phyloP scores from a whole-genome alignment of 1,140 invertebrate species.

The Drosophila subobscura region DNA sequence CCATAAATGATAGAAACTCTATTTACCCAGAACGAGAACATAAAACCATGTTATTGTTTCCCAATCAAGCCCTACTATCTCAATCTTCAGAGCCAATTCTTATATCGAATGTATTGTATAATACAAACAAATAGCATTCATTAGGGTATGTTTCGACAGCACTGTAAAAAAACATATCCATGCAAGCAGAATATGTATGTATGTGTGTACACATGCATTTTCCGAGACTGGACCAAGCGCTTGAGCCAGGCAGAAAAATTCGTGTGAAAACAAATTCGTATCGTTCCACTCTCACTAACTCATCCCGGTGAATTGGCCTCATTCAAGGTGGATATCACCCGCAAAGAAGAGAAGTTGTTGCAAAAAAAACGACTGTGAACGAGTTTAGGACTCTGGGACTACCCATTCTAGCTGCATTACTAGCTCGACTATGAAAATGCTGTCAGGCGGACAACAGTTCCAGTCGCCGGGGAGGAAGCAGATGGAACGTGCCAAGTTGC shows the following conservation, averaged over 20 bases:
- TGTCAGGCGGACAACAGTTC: background rate
- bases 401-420: conserved; percentile 15
- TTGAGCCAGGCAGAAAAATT: too few relatives aligned
- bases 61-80: conserved; percentile 44
- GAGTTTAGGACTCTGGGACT: conserved; percentile 5
- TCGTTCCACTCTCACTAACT: conserved; percentile 19
- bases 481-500: conserved; percentile 34
- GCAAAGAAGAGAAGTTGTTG: conserved; percentile 39
- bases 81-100: conserved; percentile 85
- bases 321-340: conserved; percentile 44
- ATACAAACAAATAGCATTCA: too few relatives aligned
- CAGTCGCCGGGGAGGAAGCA: conserved; percentile 17
- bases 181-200: too few relatives aligned
- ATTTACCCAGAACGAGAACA: conserved; percentile 67
- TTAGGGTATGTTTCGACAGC: too few relatives aligned
- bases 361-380: conserved; percentile 18
- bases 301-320: conserved; percentile 37
- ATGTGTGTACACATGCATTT: too few relatives aligned
- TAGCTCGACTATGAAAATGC: conserved; percentile 34
- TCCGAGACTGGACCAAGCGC: too few relatives aligned
- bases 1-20: conserved; percentile 82
- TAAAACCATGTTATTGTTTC: conserved; percentile 43
- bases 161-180: too few relatives aligned
- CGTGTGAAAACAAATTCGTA: too few relatives aligned
- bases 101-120: conserved; percentile 85